Evolutionary conservation across 2,113 vertebrate species (phyloP), one percentile per base, ranked within the genome.

Genomic region (Cercocebus atys): DNA sequence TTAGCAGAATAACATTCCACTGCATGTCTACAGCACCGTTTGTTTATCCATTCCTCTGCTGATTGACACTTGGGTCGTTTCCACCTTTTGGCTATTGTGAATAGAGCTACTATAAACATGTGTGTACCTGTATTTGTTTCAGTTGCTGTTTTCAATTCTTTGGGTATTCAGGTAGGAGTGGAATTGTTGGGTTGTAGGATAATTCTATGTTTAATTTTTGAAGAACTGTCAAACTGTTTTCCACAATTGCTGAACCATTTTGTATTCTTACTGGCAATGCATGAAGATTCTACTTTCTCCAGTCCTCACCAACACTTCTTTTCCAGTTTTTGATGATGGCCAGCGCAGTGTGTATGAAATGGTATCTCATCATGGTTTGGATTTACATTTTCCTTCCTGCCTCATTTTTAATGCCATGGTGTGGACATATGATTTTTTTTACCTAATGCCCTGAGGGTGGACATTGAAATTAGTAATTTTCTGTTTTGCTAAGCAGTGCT

Each of bases 351-450:
- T 6, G 18, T 25, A 20, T 59, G 16, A 27, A 38, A 11, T 9
- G 66, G 32, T 20, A 0, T 11, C 47, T 45, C 27, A 5, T 0
- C 0, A 0, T n/a, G 57, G 25, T 0, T 47, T 52, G 7, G 13
- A 22, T 5, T 5, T 22, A 3, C 30, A 1, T 1, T 1, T 16
- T n/a, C 32, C 38, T 14, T 38, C 18, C 88, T 45, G 35, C 64
- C 55, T 57, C 72, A 14, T 32, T 40, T 7, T 17, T 16, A 14
- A 35, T 3, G 61, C 9, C 64, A 25, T 14, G 9, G 52, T 20
- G 17, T n/a, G 32, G 40, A 45, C 3, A 1, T 30, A 9, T 1
- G 20, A 14, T 30, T 47, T 30, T 32, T 45, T 14, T 30, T 12
- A 17, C 40, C 35, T 16, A 14, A 23, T 12, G 8, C 68, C 25